Conservation (phyloP, 2,797 vertebrate species). For the Taeniopygia guttata region DNA sequence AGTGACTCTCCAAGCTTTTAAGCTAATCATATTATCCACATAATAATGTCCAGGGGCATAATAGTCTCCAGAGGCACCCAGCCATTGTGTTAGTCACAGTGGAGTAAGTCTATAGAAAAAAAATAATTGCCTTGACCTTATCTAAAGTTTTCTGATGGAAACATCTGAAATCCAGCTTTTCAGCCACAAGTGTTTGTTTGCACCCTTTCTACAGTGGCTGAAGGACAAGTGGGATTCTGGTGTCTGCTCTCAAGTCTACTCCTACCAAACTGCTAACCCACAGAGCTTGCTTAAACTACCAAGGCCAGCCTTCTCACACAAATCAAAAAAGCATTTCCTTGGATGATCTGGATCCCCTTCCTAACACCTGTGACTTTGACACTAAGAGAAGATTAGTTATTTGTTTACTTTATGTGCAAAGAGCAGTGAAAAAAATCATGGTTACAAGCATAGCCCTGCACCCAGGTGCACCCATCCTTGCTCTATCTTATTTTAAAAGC, state of each 20-base stretch:
- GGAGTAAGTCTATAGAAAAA: neutral
- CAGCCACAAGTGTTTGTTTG: neutral
- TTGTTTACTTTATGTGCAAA: neutral
- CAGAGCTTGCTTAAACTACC: neutral
- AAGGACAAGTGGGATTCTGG: neutral
- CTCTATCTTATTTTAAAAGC: neutral
- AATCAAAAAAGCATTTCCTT: neutral
- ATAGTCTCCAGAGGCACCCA: neutral
- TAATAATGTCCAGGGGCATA: neutral
- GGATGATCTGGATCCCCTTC: neutral
- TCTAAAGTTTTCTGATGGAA: neutral
- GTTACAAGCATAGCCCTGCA: neutral
- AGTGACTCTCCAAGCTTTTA: slow-evolving; percentile 29
- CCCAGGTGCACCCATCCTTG: neutral
- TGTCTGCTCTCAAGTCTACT: neutral
- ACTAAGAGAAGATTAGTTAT: neutral
- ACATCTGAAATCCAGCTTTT: neutral
- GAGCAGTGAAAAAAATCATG: neutral
- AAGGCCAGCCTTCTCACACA: neutral
- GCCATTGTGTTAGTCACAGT: slow-evolving; percentile 1
- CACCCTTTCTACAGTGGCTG: neutral
- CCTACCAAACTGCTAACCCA: neutral
- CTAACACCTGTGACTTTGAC: neutral
- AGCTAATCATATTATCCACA: slow-evolving; percentile 24
- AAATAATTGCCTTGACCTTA: slow-evolving; percentile 48